phyloP scores from a whole-genome alignment of 2,888 invertebrate species.

The Thymelicus lineola region DNA sequence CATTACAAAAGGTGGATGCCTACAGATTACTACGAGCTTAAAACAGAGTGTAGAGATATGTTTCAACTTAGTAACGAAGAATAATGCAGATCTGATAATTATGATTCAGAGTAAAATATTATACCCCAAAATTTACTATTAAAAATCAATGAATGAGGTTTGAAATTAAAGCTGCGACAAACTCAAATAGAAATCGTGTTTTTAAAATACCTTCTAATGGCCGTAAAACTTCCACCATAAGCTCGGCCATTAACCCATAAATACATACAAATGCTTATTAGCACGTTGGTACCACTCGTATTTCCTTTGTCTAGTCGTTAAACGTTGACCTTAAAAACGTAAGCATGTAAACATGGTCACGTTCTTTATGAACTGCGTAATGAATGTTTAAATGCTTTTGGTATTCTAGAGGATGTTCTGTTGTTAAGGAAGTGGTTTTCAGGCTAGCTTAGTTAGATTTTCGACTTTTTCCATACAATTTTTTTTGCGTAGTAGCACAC shows the following conservation, averaged over 20 bases:
- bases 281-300: constrained; percentile 3
- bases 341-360: constrained; percentile 21
- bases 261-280: constrained; percentile 8
- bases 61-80: too few relatives aligned
- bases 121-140: too few relatives aligned
- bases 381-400: constrained; percentile 23
- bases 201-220: constrained; percentile 12
- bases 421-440: constrained; percentile 6
- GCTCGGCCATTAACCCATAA: constrained; percentile 15
- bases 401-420: constrained; percentile 18
- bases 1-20: not conserved
- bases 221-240: constrained; percentile 10
- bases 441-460: not conserved
- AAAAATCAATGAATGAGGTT: too few relatives aligned
- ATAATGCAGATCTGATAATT: too few relatives aligned
- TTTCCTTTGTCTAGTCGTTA: constrained; percentile 12
- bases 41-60: too few relatives aligned
- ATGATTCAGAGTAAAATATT: too few relatives aligned
- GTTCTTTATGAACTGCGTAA: constrained; percentile 12
- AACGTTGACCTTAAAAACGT: constrained; percentile 16
- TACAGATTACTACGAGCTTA: not conserved
- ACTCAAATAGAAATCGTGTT: not conserved
- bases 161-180: too few relatives aligned
- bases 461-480: too few relatives aligned
- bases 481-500: too few relatives aligned